Percentiles rank a stretch among this genome's conserved stretches.
Evolutionary conservation across 2,797 vertebrate genomes (phyloP).

Genomic region (Borostomias antarcticus): DNA sequence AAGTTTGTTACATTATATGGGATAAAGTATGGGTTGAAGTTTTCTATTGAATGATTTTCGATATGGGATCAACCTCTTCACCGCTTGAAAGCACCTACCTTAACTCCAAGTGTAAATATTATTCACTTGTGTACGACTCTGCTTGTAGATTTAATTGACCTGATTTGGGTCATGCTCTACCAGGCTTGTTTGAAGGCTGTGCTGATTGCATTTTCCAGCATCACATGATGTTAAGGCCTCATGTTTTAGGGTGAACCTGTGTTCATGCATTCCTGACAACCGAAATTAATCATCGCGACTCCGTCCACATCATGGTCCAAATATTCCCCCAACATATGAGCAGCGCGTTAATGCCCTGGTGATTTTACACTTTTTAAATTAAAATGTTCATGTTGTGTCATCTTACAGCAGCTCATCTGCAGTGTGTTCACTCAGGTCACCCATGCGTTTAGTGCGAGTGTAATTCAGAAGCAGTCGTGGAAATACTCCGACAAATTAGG

Average conservation of each 20-base stretch:
- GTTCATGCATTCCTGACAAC: slow-evolving; percentile 20
- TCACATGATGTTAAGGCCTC: neutral
- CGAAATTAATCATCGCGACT: neutral
- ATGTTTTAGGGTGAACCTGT: slow-evolving; percentile 11
- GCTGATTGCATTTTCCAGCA: slow-evolving; percentile 13
- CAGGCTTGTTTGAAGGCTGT: slow-evolving; percentile 21
- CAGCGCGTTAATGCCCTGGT: neutral
- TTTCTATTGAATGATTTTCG: neutral
- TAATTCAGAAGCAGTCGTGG: neutral
- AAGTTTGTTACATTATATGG: neutral
- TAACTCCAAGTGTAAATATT: too few species aligned
- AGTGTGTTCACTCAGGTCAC: neutral
- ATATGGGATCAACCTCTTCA: too few species aligned
- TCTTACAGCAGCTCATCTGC: neutral
- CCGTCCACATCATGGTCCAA: neutral
- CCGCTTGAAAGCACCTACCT: too few species aligned
- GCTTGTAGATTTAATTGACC: neutral
- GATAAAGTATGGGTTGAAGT: neutral
- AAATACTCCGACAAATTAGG: neutral
- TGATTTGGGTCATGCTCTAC: neutral
- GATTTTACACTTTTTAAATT: neutral
- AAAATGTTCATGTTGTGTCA: neutral
- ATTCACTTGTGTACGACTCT: too few species aligned
- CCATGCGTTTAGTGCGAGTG: slow-evolving; percentile 1
- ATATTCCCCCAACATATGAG: neutral